Evolutionary conservation across 2,113 vertebrate species (phyloP).

Genomic region (Asarcornis scutulata): DNA sequence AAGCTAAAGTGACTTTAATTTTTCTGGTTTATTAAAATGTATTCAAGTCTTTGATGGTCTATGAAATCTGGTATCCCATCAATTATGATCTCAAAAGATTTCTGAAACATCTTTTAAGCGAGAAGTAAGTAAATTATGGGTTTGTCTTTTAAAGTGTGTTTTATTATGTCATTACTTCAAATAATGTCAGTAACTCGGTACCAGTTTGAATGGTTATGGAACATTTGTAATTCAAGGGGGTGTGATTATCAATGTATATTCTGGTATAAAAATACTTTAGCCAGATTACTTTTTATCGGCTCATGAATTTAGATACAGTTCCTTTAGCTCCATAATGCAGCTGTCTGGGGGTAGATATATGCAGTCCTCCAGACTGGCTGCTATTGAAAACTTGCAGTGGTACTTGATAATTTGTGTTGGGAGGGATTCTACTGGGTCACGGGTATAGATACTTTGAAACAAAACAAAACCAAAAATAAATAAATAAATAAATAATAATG

Average conservation of each 20-base stretch:
- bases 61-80: constrained; percentile 57
- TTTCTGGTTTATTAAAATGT: constrained; percentile 68
- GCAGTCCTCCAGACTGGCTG: constrained; percentile 68
- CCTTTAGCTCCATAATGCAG: constrained; percentile 75
- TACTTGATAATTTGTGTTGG: constrained; percentile 57
- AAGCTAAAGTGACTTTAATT: constrained; percentile 47
- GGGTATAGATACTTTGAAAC: constrained; percentile 31
- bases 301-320: constrained; percentile 84
- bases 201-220: constrained; percentile 78
- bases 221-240: constrained; percentile 82
- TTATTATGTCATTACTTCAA: constrained; percentile 81
- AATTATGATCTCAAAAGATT: constrained; percentile 69
- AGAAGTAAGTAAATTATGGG: constrained; percentile 74
- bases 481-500: neutral
- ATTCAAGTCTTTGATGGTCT: constrained; percentile 59
- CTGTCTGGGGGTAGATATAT: constrained; percentile 77
- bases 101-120: constrained; percentile 58
- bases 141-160: constrained; percentile 79
- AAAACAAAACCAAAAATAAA: neutral
- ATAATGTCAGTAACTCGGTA: constrained; percentile 77
- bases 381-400: constrained; percentile 66
- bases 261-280: constrained; percentile 77
- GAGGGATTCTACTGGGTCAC: constrained; percentile 29
- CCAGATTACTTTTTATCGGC: constrained; percentile 82
- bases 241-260: constrained; percentile 79